phyloP scores from a whole-genome alignment of 1,140 invertebrate species.

The Globodera ellingtonae region DNA sequence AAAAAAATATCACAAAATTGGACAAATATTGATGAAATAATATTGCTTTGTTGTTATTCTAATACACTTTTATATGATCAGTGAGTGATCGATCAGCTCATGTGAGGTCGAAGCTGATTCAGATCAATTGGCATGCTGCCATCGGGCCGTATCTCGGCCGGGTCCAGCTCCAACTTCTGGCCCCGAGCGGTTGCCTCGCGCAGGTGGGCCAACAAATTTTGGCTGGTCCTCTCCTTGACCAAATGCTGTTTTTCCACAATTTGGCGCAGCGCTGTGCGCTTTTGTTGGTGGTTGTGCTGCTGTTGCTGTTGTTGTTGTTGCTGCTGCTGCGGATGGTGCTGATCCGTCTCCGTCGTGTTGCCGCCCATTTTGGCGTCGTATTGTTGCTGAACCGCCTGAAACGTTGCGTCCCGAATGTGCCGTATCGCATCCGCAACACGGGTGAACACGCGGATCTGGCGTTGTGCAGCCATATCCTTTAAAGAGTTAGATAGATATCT shows the following conservation, averaged over 20 bases:
- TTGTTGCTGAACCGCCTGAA: slow-evolving; percentile 12
- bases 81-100: too few relatives aligned
- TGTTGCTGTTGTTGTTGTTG: not conserved
- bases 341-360: not conserved
- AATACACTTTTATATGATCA: too few relatives aligned
- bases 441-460: slow-evolving; percentile 61
- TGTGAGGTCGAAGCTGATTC: not conserved
- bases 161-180: slow-evolving; percentile 4
- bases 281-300: slow-evolving; percentile 6
- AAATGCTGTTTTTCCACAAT: slow-evolving; percentile 53
- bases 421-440: slow-evolving; percentile 53
- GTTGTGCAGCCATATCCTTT: slow-evolving; percentile 60
- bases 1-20: too few relatives aligned
- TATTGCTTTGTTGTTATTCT: too few relatives aligned
- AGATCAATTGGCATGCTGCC: not conserved
- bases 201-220: slow-evolving; percentile 23
- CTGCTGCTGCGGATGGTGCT: not conserved
- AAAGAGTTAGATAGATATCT: not conserved
- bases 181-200: slow-evolving; percentile 17
- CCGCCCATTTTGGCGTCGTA: slow-evolving; percentile 6
- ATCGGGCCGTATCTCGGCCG: slow-evolving; percentile 15
- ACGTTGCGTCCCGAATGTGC: slow-evolving; percentile 41
- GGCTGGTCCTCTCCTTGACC: slow-evolving; percentile 46
- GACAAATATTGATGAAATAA: too few relatives aligned
- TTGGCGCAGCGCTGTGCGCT: slow-evolving; percentile 37